These are phyloP conservation scores for Leucoma salicis DNA, from an alignment of 2,888 invertebrate species.

Conservation along the genomic window DNA sequence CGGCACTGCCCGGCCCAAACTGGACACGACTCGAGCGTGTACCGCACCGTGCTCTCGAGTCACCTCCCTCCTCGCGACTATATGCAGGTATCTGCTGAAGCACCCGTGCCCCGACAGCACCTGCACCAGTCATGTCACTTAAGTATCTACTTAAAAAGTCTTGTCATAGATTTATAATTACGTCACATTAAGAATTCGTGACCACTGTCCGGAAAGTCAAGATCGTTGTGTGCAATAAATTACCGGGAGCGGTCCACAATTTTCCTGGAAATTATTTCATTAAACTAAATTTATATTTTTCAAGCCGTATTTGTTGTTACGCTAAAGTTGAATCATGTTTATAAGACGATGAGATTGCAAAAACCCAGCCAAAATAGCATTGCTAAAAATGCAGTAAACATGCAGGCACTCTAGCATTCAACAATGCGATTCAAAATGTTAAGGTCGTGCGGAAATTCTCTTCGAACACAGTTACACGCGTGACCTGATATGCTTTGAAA, in stretches of 20 bases:
- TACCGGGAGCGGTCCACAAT: conserved; percentile 87
- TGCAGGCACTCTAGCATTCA: conserved; percentile 7
- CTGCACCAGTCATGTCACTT: no score
- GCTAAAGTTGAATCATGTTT: conserved; percentile 14
- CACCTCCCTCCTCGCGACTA: no score
- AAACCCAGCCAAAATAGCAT: conserved; percentile 12
- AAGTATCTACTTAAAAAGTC: not conserved
- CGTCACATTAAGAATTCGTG: conserved; percentile 85
- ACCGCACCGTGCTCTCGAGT: no score
- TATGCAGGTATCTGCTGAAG: no score
- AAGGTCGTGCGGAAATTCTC: conserved; percentile 58
- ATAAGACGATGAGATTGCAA: conserved; percentile 14
- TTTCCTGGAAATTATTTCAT: conserved; percentile 82
- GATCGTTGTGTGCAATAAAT: conserved; percentile 93
- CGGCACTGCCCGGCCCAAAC: no score
- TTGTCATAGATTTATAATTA: conserved; percentile 4
- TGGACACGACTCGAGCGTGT: no score
- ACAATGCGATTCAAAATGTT: conserved; percentile 45
- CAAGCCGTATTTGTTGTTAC: conserved; percentile 18
- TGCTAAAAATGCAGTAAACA: conserved; percentile 26
- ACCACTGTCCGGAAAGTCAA: conserved; percentile 92
- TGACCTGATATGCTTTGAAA: conserved; percentile 1
- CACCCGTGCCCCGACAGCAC: no score
- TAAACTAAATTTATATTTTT: conserved; percentile 33
- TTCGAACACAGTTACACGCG: conserved; percentile 10